Evolutionary conservation across 2,797 vertebrate genomes (phyloP).

Genomic region (Ctenopoma multispine): DNA sequence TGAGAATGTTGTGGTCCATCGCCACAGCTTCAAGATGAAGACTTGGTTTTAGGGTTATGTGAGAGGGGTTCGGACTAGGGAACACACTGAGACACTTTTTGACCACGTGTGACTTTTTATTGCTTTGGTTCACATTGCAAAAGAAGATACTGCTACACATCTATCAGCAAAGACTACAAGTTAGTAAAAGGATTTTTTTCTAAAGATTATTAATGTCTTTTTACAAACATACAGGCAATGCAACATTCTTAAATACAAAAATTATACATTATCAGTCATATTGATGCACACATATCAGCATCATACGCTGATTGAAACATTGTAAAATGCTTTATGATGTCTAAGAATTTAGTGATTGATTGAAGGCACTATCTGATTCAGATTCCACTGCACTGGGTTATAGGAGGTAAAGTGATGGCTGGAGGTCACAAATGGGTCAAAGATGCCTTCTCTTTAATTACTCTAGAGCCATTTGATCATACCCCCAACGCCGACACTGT

Average conservation of each 20-base stretch:
- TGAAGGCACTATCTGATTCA: constrained; percentile 41
- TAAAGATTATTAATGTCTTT: constrained; percentile 76
- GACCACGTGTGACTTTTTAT: constrained; percentile 83
- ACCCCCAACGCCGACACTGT: constrained; percentile 62
- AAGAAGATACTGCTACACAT: constrained; percentile 80
- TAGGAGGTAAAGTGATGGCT: constrained; percentile 48
- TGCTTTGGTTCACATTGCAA: constrained; percentile 79
- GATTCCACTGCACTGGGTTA: constrained; percentile 55
- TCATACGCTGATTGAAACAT: constrained; percentile 39
- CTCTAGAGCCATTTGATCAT: constrained; percentile 68
- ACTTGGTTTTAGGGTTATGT: no score
- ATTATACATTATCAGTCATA: constrained; percentile 65
- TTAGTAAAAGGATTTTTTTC: constrained; percentile 79
- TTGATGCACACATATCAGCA: constrained; percentile 66
- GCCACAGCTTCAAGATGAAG: no score
- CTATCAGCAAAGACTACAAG: constrained; percentile 84
- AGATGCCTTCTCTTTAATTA: constrained; percentile 68
- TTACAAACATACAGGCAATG: constrained; percentile 77
- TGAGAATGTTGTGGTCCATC: no score
- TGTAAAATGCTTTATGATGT: constrained; percentile 35
- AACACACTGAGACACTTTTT: constrained; percentile 51
- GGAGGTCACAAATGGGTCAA: constrained; percentile 70
- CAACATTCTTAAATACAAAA: constrained; percentile 71
- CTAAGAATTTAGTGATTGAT: constrained; percentile 27
- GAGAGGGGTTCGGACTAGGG: no score